phyloP scores from a whole-genome alignment of 2,113 vertebrate genomes.

The Pangasianodon gigas region DNA sequence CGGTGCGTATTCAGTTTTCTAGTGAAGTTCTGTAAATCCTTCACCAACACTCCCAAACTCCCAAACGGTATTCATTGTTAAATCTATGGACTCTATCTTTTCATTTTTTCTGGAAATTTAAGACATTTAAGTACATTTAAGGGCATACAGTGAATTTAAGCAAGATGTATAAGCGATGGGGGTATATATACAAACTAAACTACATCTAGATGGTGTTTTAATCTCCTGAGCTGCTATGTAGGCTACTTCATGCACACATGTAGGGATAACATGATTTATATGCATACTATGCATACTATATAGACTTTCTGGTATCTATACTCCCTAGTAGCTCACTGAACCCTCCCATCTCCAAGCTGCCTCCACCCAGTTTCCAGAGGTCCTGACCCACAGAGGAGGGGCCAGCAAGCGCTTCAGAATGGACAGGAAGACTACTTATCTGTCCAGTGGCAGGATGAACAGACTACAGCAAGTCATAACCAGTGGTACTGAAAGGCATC shows the following conservation, averaged over 20 bases:
- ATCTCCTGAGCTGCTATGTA: neutral
- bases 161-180: neutral
- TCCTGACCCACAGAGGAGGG: slow-evolving; percentile 37
- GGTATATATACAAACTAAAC: neutral
- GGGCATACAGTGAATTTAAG: neutral
- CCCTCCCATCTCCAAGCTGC: neutral
- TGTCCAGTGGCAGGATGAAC: neutral
- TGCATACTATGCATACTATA: neutral
- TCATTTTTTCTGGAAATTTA: neutral
- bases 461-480: neutral
- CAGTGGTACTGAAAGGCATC: neutral
- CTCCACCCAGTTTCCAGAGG: slow-evolving; percentile 16
- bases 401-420: neutral
- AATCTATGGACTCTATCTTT: neutral
- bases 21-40: neutral
- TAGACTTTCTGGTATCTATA: slow-evolving; percentile 6
- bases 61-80: neutral
- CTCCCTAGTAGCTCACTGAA: neutral
- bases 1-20: neutral
- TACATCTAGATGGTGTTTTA: neutral
- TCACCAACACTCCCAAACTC: neutral
- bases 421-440: neutral
- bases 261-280: neutral
- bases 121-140: neutral
- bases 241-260: neutral